phyloP scores from a whole-genome alignment of 2,888 invertebrate species.

The Syrista parreyssii region DNA sequence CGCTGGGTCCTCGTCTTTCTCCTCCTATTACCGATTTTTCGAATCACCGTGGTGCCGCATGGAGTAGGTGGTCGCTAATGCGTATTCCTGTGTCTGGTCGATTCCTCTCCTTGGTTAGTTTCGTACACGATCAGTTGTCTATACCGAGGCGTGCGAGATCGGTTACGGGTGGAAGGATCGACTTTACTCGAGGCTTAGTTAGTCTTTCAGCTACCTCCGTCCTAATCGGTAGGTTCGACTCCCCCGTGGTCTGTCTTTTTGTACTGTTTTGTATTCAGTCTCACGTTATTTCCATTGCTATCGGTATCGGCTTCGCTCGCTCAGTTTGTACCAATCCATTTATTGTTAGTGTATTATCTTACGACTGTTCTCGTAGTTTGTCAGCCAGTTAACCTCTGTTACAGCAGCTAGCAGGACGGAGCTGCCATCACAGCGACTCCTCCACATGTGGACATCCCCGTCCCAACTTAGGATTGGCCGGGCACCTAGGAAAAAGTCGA shows the following conservation, averaged over 20 bases:
- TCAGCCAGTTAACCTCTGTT: not conserved
- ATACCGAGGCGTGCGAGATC: not conserved
- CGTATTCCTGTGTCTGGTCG: not conserved
- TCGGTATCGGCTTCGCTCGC: not conserved
- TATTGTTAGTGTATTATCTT: not conserved
- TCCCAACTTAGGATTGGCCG: conserved; percentile 64
- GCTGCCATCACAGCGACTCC: conserved; percentile 60
- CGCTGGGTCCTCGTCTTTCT: not conserved
- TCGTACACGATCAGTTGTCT: not conserved
- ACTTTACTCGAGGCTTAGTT: not conserved
- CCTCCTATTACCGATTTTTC: no score
- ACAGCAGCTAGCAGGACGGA: conserved; percentile 58
- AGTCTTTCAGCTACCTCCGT: not conserved
- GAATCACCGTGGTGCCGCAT: no score
- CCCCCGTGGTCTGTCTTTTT: no score
- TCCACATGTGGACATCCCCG: conserved; percentile 66
- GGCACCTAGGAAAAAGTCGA: conserved; percentile 64
- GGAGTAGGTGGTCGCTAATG: no score
- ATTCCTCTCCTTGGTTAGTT: not conserved
- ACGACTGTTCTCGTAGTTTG: not conserved
- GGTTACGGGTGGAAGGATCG: not conserved
- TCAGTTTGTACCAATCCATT: not conserved
- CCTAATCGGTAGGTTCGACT: not conserved
- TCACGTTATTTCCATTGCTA: not conserved
- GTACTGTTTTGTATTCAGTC: not conserved